Conservation (phyloP, 2,113 vertebrate genomes). For the Campylomormyrus numenius region DNA sequence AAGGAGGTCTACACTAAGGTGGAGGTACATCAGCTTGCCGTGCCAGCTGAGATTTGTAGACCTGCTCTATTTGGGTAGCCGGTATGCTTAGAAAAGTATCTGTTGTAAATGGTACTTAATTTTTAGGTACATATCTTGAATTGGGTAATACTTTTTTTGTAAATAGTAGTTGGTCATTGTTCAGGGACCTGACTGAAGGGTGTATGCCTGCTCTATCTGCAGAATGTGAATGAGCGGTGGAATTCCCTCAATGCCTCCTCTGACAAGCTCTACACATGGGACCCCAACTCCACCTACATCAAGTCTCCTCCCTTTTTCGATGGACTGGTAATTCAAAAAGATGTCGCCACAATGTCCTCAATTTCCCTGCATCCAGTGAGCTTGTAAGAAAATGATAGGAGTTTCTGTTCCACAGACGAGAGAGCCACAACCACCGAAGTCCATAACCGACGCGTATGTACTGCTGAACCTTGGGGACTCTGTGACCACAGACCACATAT, state of each 20-base stretch:
- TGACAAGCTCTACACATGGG: slow-evolving; percentile 85
- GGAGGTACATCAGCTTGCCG: slow-evolving; percentile 62
- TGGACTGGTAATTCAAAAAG: slow-evolving; percentile 67
- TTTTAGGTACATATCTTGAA: background rate
- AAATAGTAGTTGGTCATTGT: background rate
- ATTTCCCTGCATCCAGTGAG: background rate
- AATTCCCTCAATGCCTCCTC: slow-evolving; percentile 76
- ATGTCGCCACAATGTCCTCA: background rate
- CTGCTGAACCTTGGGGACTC: slow-evolving; percentile 90
- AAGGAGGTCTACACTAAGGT: slow-evolving; percentile 95
- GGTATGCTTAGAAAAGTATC: background rate
- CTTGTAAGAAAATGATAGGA: background rate
- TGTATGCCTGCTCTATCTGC: slow-evolving; percentile 29
- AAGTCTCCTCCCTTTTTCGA: slow-evolving; percentile 95
- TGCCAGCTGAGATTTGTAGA: background rate
- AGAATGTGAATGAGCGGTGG: slow-evolving; percentile 90
- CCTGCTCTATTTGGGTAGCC: background rate
- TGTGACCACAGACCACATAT: slow-evolving; percentile 96
- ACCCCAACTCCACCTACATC: slow-evolving; percentile 88
- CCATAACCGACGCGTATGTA: slow-evolving; percentile 77
- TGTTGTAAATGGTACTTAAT: background rate
- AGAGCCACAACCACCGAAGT: slow-evolving; percentile 62
- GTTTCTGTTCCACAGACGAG: slow-evolving; percentile 61
- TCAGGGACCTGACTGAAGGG: background rate
- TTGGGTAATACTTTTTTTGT: too few relatives aligned